These are phyloP conservation scores for Vannuccia rotundouncinata DNA, from an alignment of 2,888 invertebrate species.

Conservation along the genomic window DNA sequence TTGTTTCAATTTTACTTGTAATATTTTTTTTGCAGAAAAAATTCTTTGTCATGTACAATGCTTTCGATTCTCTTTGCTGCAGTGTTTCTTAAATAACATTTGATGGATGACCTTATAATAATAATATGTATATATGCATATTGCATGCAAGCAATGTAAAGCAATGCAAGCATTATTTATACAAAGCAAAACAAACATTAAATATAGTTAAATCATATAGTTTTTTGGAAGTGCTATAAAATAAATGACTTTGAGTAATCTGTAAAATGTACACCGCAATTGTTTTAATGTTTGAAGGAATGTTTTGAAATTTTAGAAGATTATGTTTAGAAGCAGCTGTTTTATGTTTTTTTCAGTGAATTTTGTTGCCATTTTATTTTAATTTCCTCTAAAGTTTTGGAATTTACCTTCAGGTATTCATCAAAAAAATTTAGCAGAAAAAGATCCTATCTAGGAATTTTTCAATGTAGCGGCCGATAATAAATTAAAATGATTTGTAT, in stretches of 20 bases:
- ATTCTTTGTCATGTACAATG: constrained; percentile 12
- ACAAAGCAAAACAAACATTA: not conserved
- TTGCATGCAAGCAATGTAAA: too few species aligned
- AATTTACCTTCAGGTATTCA: not conserved
- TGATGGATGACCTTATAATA: constrained; percentile 14
- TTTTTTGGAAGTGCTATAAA: constrained; percentile 9
- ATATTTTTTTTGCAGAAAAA: constrained; percentile 17
- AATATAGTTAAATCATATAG: not conserved
- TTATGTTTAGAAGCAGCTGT: too few species aligned
- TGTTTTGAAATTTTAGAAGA: not conserved
- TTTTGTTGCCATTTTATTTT: not conserved
- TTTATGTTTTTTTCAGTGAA: too few species aligned
- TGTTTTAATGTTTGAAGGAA: constrained; percentile 10
- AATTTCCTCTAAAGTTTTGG: too few species aligned
- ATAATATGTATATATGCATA: too few species aligned
- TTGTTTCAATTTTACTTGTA: constrained; percentile 20
- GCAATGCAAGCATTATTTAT: too few species aligned
- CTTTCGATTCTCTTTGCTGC: constrained; percentile 16
- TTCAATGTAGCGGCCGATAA: not conserved
- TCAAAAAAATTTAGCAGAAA: not conserved
- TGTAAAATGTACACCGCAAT: constrained; percentile 1
- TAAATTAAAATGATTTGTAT: not conserved
- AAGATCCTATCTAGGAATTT: not conserved
- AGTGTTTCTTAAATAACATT: not conserved
- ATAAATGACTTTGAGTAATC: not conserved